These are phyloP conservation scores for Guaruba guarouba DNA, from an alignment of 2,113 vertebrate genomes.

Conservation along the genomic window DNA sequence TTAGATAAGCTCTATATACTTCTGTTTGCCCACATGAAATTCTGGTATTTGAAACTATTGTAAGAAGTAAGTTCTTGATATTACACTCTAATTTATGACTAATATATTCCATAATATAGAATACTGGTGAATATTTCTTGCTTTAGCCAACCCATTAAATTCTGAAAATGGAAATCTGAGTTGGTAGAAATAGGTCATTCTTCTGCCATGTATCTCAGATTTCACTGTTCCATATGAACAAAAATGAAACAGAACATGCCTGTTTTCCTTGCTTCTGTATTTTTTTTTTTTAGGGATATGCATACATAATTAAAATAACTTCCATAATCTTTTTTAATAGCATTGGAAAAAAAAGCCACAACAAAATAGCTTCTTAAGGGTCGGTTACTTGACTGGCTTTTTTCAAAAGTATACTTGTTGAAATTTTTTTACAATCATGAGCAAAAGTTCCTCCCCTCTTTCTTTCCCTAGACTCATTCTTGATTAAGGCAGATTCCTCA, in stretches of 20 bases:
- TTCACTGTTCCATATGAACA: not conserved
- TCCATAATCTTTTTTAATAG: not conserved
- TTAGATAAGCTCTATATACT: not conserved
- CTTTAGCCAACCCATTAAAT: not conserved
- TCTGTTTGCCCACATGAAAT: not conserved
- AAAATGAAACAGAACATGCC: not conserved
- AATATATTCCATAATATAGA: not conserved
- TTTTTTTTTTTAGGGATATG: not conserved
- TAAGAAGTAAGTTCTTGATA: not conserved
- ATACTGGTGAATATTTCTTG: not conserved
- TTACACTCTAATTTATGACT: not conserved
- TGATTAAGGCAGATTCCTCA: not conserved
- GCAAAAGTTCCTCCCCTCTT: not conserved
- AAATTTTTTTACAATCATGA: not conserved
- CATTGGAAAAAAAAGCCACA: no score
- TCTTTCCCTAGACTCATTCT: not conserved
- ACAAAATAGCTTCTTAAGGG: not conserved
- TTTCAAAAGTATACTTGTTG: not conserved
- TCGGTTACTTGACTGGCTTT: not conserved
- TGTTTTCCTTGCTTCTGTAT: not conserved
- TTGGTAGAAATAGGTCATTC: not conserved
- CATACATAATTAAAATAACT: not conserved
- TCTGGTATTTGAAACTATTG: not conserved
- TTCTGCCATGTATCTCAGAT: not conserved
- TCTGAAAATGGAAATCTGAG: not conserved